These are phyloP conservation scores for Lepisosteus osseus DNA, from an alignment of 2,113 vertebrate species.

Conservation along the genomic window DNA sequence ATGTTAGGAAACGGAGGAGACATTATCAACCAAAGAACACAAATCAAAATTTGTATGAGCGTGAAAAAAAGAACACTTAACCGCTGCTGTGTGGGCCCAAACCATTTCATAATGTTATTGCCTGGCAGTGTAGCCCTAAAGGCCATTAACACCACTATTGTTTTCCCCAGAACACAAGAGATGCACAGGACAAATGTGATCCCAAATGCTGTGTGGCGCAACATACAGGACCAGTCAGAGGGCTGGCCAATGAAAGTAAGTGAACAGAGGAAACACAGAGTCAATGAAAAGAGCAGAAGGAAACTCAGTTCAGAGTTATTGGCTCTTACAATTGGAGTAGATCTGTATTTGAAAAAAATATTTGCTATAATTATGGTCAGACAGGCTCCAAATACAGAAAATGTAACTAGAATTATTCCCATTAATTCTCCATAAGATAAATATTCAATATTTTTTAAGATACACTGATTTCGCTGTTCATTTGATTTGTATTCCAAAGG, in stretches of 20 bases:
- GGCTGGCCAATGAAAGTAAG: slow-evolving; percentile 15
- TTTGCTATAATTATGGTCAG: background rate
- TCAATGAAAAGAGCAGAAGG: slow-evolving; percentile 14
- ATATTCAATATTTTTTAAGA: slow-evolving; percentile 15
- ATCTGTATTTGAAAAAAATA: background rate
- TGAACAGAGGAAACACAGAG: slow-evolving; percentile 17
- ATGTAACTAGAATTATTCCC: slow-evolving; percentile 2
- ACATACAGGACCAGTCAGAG: slow-evolving; percentile 19
- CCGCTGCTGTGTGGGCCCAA: slow-evolving; percentile 1
- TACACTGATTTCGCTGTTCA: background rate
- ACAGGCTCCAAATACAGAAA: slow-evolving; percentile 11
- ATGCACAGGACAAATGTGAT: slow-evolving; percentile 21
- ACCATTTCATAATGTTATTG: slow-evolving; percentile 11
- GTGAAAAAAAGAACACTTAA: slow-evolving; percentile 3
- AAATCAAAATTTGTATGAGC: slow-evolving; percentile 11
- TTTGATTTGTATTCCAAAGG: slow-evolving; percentile 7
- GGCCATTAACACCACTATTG: slow-evolving; percentile 19
- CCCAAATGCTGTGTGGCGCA: slow-evolving; percentile 16
- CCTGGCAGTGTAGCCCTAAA: slow-evolving; percentile 13
- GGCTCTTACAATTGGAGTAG: slow-evolving; percentile 13
- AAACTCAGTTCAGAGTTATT: slow-evolving; percentile 18
- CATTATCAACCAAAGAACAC: slow-evolving; percentile 13
- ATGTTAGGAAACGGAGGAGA: slow-evolving; percentile 15
- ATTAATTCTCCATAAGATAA: slow-evolving; percentile 11
- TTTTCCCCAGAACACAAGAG: slow-evolving; percentile 20